Evolutionary conservation across 2,797 vertebrate genomes (phyloP), one percentile per base, ranked within the genome.

Genomic region (Salarias fasciatus): DNA sequence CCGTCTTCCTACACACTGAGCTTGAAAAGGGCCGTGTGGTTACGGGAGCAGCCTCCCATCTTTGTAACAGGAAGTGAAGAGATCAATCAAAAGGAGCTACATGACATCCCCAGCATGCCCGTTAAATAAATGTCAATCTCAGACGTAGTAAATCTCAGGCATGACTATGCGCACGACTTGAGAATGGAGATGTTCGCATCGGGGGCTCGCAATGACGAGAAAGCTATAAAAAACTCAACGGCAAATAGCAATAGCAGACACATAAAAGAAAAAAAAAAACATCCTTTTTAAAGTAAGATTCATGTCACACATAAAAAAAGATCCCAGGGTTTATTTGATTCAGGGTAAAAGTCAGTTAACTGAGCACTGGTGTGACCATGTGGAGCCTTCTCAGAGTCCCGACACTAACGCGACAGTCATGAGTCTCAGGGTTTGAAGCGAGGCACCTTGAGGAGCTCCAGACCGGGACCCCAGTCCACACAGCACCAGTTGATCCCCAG

Each of bases 61-160:
- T 90, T 88, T 88, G 86, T 89, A 84, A 81, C 75, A 89, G 87
- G 86, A 89, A 92, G 89, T 84, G 63, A 72, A 79, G 79, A 79
- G 84, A 90, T 92, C 87, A 90, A 82, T 88, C 86, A 87, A 59
- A 80, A 55, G 63, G 76, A 81, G 73, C 75, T 62, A 85, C 86
- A 85, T 89, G 89, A 88, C 87, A 86, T 82, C 75, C 71, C 59
- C 85, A 69, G 87, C 88, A 82, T 47, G 86, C 83, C 77, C 73
- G 54, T 70, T 73, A 72, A 83, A 91, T 88, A 85, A 89, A 91
- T 82, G 87, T 86, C 87, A 89, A 71, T 87, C 84, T 77, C 42
- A 53, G 33, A 57, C 44, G 68, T 53, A 64, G 67, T 91, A 90
- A 88, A 89, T 90, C 80, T 83, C 8, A 18, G 52, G 18, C 42